phyloP scores from a whole-genome alignment of 1,140 invertebrate species.

The Megathymus violae region DNA sequence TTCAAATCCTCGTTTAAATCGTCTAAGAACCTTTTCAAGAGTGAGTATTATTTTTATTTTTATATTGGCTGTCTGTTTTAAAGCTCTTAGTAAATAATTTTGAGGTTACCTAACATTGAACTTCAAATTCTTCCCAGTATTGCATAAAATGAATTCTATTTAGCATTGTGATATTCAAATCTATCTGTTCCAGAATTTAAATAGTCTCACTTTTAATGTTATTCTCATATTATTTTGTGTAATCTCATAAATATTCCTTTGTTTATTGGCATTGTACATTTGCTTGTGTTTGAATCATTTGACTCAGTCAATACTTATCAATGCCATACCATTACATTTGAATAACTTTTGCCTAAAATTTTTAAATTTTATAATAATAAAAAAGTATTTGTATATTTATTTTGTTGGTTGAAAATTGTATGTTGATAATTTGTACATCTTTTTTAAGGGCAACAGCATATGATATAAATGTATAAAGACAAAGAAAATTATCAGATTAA shows the following conservation, averaged over 20 bases:
- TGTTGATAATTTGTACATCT: no score
- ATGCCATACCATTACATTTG: no score
- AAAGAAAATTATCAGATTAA: no score
- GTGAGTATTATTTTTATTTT: constrained; percentile 56
- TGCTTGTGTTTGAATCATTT: neutral
- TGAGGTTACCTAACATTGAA: constrained; percentile 42
- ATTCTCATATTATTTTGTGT: no score
- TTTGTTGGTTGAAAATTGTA: no score
- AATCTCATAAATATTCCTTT: constrained; percentile 2
- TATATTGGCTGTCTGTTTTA: constrained; percentile 1
- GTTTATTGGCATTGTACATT: constrained; percentile 17
- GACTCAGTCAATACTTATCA: no score
- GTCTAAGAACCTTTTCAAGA: constrained; percentile 75
- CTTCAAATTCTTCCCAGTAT: constrained; percentile 29
- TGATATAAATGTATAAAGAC: no score
- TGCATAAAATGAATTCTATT: neutral
- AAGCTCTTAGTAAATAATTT: constrained; percentile 20
- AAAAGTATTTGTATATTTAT: no score
- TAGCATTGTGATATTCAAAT: no score
- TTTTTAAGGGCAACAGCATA: no score
- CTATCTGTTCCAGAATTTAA: neutral
- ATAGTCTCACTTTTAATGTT: neutral
- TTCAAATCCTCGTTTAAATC: constrained; percentile 75
- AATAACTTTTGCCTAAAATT: no score
- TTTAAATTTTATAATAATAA: no score